A percentile compares a stretch with the other conserved stretches of the same genome.
Conservation (phyloP, 2,113 vertebrate species). For the Picathartes gymnocephalus region DNA sequence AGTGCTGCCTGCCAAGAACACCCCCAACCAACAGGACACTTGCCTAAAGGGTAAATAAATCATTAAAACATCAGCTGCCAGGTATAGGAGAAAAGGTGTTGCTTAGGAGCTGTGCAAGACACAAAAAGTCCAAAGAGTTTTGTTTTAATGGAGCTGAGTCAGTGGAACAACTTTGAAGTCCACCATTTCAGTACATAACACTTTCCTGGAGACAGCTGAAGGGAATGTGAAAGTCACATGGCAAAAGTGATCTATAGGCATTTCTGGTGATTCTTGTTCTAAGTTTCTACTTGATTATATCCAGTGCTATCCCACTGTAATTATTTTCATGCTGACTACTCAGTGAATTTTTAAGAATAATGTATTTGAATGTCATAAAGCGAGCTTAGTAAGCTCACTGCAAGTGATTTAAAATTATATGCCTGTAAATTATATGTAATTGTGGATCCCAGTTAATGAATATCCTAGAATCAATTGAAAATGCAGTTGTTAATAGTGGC, state of each 20-base stretch:
- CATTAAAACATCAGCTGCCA: not conserved
- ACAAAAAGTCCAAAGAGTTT: not conserved
- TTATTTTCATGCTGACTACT: constrained; percentile 44
- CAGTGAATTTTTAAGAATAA: constrained; percentile 43
- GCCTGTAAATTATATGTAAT: constrained; percentile 59
- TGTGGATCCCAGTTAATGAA: constrained; percentile 42
- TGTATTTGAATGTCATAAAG: constrained; percentile 51
- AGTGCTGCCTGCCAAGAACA: not conserved
- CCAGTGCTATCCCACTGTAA: not conserved
- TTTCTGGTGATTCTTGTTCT: not conserved
- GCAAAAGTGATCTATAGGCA: not conserved
- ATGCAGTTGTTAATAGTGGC: constrained; percentile 28
- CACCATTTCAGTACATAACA: not conserved
- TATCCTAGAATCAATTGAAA: constrained; percentile 41
- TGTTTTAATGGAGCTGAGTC: not conserved
- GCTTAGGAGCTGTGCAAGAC: not conserved
- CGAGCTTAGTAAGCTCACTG: constrained; percentile 12
- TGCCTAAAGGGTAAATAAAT: not conserved
- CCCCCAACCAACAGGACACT: not conserved
- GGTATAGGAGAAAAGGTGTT: not conserved
- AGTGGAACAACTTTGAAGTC: not conserved
- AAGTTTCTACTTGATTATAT: not conserved
- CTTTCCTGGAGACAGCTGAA: not conserved
- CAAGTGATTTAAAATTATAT: constrained; percentile 46
- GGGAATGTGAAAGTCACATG: not conserved